A percentile compares a stretch with the other conserved stretches of the same genome.
phyloP scores from a whole-genome alignment of 2,797 vertebrate species.

The Cryptoblepharus egeriae region DNA sequence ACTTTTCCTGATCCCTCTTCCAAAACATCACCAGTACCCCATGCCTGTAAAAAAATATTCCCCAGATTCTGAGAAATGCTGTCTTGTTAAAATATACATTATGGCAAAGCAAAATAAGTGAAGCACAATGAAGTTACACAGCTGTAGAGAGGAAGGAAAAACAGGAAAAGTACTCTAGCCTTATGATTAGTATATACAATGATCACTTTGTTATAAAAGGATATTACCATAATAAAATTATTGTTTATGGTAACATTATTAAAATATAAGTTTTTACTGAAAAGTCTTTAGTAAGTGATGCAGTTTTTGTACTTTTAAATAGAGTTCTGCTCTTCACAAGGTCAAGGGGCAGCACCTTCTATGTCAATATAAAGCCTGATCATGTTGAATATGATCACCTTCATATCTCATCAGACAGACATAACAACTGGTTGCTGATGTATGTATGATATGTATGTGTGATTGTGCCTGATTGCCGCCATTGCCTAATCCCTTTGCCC shows the following conservation, averaged over 20 bases:
- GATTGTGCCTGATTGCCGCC: not conserved
- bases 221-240: not conserved
- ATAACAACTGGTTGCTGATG: not conserved
- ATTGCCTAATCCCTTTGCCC: not conserved
- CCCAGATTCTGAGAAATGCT: slow-evolving; percentile 24
- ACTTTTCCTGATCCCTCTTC: slow-evolving; percentile 36
- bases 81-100: not conserved
- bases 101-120: slow-evolving; percentile 45
- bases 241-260: not conserved
- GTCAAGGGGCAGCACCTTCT: not conserved
- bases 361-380: not conserved
- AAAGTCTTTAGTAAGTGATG: not conserved
- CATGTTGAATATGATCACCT: not conserved
- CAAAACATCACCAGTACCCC: slow-evolving; percentile 31
- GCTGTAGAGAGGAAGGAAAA: slow-evolving; percentile 29
- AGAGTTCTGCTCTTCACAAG: slow-evolving; percentile 17
- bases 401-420: not conserved
- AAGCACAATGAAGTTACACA: slow-evolving; percentile 32
- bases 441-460: not conserved
- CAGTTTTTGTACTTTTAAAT: not conserved
- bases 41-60: slow-evolving; percentile 18
- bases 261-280: slow-evolving; percentile 19
- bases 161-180: slow-evolving; percentile 6
- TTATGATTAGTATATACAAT: not conserved
- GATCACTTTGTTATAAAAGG: too few species aligned